These are phyloP conservation scores for Gonioctena quinquepunctata DNA, from an alignment of 1,140 invertebrate species.

Conservation along the genomic window DNA sequence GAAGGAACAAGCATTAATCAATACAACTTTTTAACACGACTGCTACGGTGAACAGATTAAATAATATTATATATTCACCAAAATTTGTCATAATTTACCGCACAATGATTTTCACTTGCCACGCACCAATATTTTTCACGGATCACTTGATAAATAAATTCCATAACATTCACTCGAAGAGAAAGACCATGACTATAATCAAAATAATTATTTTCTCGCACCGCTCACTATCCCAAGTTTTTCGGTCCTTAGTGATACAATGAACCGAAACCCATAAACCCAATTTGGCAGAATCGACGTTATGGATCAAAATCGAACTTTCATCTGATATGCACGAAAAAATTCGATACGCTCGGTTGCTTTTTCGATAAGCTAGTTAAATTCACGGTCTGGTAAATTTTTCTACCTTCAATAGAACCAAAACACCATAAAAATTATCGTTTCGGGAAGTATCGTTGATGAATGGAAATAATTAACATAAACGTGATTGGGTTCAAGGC, in stretches of 20 bases:
- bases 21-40: too few species aligned
- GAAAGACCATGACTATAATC: not conserved
- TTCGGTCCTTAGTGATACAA: not conserved
- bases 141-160: not conserved
- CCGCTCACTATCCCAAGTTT: not conserved
- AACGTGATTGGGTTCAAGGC: not conserved
- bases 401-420: not conserved
- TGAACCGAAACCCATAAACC: not conserved
- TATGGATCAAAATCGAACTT: not conserved
- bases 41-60: too few species aligned
- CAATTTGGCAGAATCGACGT: not conserved
- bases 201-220: not conserved
- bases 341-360: not conserved
- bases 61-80: too few species aligned
- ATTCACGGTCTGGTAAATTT: not conserved
- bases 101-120: not conserved
- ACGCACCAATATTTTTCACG: not conserved
- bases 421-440: not conserved
- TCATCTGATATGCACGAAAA: not conserved
- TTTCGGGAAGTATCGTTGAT: not conserved
- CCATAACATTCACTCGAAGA: not conserved
- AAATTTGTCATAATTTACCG: too few species aligned
- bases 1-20: too few species aligned
- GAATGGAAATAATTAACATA: not conserved
- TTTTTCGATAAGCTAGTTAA: not conserved